Base-by-base conservation (phyloP, 1,140 invertebrate species). In the Papilio polyxenes region DNA sequence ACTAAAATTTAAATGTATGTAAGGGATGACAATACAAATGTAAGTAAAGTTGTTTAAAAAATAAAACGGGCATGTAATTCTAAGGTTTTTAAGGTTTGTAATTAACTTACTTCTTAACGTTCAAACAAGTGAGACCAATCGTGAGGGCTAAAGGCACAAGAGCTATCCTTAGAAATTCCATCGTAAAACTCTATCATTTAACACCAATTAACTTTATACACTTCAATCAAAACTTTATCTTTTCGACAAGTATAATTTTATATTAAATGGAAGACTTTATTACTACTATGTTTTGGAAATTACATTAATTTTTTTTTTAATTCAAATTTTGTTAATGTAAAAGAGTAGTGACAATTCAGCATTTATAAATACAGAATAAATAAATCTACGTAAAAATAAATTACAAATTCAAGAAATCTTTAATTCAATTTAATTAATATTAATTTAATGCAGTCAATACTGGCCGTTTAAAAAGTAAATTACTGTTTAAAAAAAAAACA, bases 21-120 rank as follows among this genome's bases (percentile, higher is more conserved):
- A 31, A 31, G 23, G 23, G 0, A 31, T 31, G 23, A 31, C 23
- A 31, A 31, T 31, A 31, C 23, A 31, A 31, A 31, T 31, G 23
- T 31, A 31, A 31, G 23, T 31, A 31, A 44, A 44, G 40, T 44
- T 6, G 4, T 4, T 44, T 44, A 44, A 44, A 7, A 44, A 44
- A 44, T 44, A 31, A 1, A 31, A 31, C 40, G 40, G 40, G 40
- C 7, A 15, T n/a, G 15, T 56, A 56, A n/a, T n/a, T 56, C 15
- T 44, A 44, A 1, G 40, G 40, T 44, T 3, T 1, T n/a, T 48
- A 44, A 1, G 40, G 40, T 44, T 3, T 1, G 3, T 48, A 23
- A 23, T 77, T 75, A 75, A 92, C 92, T 91, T 86, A 94, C 94
- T 89, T 94, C 85, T 91, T 94, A 78, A 95, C 89, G 84, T 94